Evolutionary conservation across 2,797 vertebrate species (phyloP), one percentile per base, ranked within the genome.

Genomic region (Peromyscus nudipes): DNA sequence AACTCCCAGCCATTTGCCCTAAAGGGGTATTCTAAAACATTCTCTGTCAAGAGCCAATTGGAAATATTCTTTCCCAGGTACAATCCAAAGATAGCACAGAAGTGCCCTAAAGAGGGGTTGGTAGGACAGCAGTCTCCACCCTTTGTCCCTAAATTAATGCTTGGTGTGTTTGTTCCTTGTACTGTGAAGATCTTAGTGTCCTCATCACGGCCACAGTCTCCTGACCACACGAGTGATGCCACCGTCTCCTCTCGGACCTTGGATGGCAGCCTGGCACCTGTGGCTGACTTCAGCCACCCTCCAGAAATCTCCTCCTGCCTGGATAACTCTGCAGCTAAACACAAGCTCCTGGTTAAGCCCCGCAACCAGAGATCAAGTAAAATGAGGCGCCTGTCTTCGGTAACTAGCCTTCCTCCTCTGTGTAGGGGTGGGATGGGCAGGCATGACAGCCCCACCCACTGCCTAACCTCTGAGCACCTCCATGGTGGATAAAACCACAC

Each of bases 241-340:
- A 95, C 97, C 16, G 82, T 82, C 77, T 89, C 96, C 23, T 71
- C 98, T 40, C 96, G 57, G 76, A 98, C 97, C 92, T 90, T 98
- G 27, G 98, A 98, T 64, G 93, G 96, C 89, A 96, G 89, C 34
- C 9, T 97, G 43, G 98, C 97, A 0, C 97, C 98, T 1, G 84
- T 97, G 82, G 98, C 99, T 49, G 99, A 99, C 98, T 99, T 99
- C 93, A 98, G 98, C 95, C 95, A 97, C 90, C 99, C 99, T 69
- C 98, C 99, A 65, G 98, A 99, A 86, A 98, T 98, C 96, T 99
- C 98, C 16, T 98, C 99, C 93, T 99, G 99, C 98, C 98, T 99
- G 97, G 99, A 99, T 97, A 99, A 99, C 91, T 99, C 99, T 81
- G 99, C 99, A 46, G 99, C 99, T n/a, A 99, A 99, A 84, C 99